Conservation (phyloP, 2,888 invertebrate genomes). For the Orchestes rusci region DNA sequence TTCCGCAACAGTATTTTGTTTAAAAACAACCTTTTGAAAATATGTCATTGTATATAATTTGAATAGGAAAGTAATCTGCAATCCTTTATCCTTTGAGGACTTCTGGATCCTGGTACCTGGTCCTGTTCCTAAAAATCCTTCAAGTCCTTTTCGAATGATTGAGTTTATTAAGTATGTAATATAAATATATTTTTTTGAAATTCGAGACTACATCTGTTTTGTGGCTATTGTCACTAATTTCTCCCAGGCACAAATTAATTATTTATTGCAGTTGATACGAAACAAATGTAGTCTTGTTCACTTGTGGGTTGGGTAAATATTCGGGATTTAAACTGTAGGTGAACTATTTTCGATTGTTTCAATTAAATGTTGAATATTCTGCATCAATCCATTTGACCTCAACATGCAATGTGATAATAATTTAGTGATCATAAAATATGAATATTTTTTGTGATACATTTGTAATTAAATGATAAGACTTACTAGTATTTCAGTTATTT, state of each 20-base stretch:
- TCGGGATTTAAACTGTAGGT: constrained; percentile 14
- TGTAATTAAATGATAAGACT: constrained; percentile 33
- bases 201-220: constrained; percentile 13
- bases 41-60: constrained; percentile 24
- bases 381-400: constrained; percentile 24
- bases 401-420: constrained; percentile 37
- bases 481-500: constrained; percentile 31
- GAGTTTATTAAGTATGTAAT: constrained; percentile 16
- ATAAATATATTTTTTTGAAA: constrained; percentile 16
- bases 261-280: constrained; percentile 6
- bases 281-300: constrained; percentile 13
- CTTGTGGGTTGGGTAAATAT: constrained; percentile 17
- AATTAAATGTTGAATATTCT: constrained; percentile 19
- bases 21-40: constrained; percentile 32
- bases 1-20: too few species aligned
- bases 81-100: constrained; percentile 40
- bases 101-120: constrained; percentile 41
- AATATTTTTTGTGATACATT: constrained; percentile 36
- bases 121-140: constrained; percentile 29
- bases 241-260: not conserved
- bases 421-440: constrained; percentile 38
- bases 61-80: constrained; percentile 21
- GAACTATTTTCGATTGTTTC: constrained; percentile 4
- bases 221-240: constrained; percentile 7
- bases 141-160: constrained; percentile 28